Evolutionary conservation across 2,888 invertebrate genomes (phyloP).

Genomic region (Ypsolopha sequella): DNA sequence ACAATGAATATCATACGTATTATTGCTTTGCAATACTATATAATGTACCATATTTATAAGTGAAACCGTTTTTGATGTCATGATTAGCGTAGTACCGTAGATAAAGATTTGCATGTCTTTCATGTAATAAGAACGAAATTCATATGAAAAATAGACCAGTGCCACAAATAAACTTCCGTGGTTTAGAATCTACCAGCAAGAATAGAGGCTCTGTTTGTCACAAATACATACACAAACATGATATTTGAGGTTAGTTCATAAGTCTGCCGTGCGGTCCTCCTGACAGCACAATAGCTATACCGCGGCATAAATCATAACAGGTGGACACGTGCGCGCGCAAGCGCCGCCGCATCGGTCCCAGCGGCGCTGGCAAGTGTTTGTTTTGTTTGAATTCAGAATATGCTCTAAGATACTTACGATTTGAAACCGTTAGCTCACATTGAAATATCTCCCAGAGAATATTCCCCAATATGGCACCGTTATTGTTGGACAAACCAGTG

Average conservation of each 20-base stretch:
- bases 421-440: neutral
- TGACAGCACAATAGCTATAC: conserved; percentile 55
- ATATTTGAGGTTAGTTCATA: conserved; percentile 46
- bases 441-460: neutral
- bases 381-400: conserved; percentile 17
- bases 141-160: too few relatives aligned
- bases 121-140: too few relatives aligned
- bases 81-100: too few relatives aligned
- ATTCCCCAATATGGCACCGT: neutral
- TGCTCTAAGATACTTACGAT: neutral
- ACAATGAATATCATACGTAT: too few relatives aligned
- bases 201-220: too few relatives aligned
- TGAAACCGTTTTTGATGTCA: too few relatives aligned
- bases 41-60: too few relatives aligned
- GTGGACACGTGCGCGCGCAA: conserved; percentile 42
- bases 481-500: neutral
- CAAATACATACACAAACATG: conserved; percentile 13
- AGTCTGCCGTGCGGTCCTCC: conserved; percentile 33
- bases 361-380: conserved; percentile 30
- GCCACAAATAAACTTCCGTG: too few relatives aligned
- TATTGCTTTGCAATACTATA: too few relatives aligned
- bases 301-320: conserved; percentile 55
- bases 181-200: too few relatives aligned
- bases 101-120: too few relatives aligned
- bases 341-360: conserved; percentile 21